phyloP scores from a whole-genome alignment of 2,888 invertebrate genomes.

The Pycnomerus fuliginosus region DNA sequence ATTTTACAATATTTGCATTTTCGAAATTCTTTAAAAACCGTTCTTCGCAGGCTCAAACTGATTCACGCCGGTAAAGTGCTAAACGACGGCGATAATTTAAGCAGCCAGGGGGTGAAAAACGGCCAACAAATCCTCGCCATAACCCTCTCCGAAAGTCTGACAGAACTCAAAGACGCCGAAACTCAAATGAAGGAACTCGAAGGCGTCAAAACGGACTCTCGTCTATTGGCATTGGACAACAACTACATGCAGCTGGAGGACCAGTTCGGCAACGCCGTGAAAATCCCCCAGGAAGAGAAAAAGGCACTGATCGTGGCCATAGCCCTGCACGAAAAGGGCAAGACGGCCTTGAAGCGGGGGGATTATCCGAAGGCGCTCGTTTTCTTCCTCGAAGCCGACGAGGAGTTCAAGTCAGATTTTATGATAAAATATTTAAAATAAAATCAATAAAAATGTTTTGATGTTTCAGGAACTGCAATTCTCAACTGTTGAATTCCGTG shows the following conservation, averaged over 20 bases:
- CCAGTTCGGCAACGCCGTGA: slow-evolving; percentile 72
- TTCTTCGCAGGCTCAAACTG: slow-evolving; percentile 61
- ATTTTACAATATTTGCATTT: too few relatives aligned
- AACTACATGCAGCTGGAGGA: slow-evolving; percentile 71
- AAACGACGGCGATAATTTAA: slow-evolving; percentile 55
- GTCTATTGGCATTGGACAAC: slow-evolving; percentile 55
- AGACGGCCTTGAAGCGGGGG: slow-evolving; percentile 63
- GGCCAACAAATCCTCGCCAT: slow-evolving; percentile 69
- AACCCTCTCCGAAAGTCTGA: slow-evolving; percentile 47
- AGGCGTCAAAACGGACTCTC: slow-evolving; percentile 49
- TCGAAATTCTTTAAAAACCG: too few relatives aligned
- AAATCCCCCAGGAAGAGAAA: slow-evolving; percentile 68
- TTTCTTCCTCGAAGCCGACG: slow-evolving; percentile 75
- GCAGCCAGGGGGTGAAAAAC: slow-evolving; percentile 65
- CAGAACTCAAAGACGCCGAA: slow-evolving; percentile 46
- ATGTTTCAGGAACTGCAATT: slow-evolving; percentile 62
- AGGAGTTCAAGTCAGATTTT: slow-evolving; percentile 60
- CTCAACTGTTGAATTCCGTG: slow-evolving; percentile 65
- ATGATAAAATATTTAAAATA: slow-evolving; percentile 3
- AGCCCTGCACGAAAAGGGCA: slow-evolving; percentile 78
- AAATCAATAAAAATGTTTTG: slow-evolving; percentile 1
- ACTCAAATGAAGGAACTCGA: slow-evolving; percentile 46
- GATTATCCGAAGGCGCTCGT: slow-evolving; percentile 71
- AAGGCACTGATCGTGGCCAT: slow-evolving; percentile 72
- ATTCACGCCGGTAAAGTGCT: slow-evolving; percentile 69